Percentiles rank a stretch among this genome's conserved stretches.
phyloP scores from a whole-genome alignment of 2,797 vertebrate species.

The Lacerta bilineata region DNA sequence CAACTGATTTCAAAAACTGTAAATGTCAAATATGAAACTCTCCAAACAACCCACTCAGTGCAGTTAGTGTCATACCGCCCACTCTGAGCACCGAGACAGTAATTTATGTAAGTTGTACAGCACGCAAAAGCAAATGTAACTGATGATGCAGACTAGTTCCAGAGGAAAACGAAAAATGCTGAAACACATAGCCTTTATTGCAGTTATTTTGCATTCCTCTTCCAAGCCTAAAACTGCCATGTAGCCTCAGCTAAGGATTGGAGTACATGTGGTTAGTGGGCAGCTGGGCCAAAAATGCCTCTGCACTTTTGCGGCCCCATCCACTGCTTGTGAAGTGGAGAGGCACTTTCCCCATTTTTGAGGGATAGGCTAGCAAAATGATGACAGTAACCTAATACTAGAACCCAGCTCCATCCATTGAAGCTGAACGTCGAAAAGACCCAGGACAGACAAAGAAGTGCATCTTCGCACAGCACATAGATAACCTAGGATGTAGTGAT shows the following conservation, averaged over 20 bases:
- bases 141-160: constrained; percentile 17
- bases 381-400: neutral
- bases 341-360: neutral
- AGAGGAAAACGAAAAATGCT: neutral
- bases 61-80: neutral
- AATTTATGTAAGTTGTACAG: neutral
- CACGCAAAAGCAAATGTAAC: neutral
- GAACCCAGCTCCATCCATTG: too few relatives aligned
- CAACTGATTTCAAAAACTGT: neutral
- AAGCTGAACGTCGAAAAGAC: too few relatives aligned
- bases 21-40: constrained; percentile 54
- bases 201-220: neutral
- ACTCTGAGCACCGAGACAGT: neutral
- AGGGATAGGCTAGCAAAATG: neutral
- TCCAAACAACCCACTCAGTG: constrained; percentile 13
- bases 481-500: too few relatives aligned
- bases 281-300: neutral
- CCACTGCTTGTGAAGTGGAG: neutral
- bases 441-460: too few relatives aligned
- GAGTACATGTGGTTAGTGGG: neutral
- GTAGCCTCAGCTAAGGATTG: neutral
- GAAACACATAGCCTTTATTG: neutral
- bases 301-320: neutral
- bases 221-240: neutral
- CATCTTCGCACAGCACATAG: too few relatives aligned